These are phyloP conservation scores for Agelas oroides DNA, from an alignment of 37 sponge, comb jelly and placozoan species.

Conservation along the genomic window DNA sequence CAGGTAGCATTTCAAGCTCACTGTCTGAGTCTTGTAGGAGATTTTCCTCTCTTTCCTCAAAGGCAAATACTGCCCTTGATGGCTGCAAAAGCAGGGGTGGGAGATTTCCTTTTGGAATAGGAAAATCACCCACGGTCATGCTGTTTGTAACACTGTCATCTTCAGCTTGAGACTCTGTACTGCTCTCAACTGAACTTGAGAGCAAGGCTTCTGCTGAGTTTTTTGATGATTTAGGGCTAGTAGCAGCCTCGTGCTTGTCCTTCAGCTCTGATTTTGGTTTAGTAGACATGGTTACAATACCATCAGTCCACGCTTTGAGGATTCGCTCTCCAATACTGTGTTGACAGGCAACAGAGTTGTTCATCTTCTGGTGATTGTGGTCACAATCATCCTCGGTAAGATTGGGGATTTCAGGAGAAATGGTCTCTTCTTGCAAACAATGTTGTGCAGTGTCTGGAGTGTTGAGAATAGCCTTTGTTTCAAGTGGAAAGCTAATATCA, in stretches of 20 bases:
- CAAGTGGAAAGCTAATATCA: too few relatives aligned
- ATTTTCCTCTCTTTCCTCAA: not conserved
- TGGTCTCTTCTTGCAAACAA: not conserved
- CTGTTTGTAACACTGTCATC: too few relatives aligned
- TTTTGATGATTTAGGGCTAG: too few relatives aligned
- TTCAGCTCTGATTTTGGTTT: too few relatives aligned
- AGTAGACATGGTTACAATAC: not conserved
- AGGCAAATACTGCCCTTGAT: not conserved
- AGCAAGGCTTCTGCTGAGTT: too few relatives aligned
- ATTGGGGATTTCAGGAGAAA: not conserved
- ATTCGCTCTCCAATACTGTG: constrained; percentile 10
- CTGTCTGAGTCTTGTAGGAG: constrained; percentile 30
- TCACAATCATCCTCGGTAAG: not conserved
- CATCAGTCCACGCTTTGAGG: not conserved
- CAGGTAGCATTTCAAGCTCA: constrained; percentile 16
- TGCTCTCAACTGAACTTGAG: too few relatives aligned
- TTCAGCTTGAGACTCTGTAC: too few relatives aligned
- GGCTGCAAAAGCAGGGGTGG: not conserved
- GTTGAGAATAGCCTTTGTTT: too few relatives aligned
- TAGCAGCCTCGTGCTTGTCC: too few relatives aligned
- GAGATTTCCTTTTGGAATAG: not conserved
- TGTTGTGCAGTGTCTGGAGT: not conserved
- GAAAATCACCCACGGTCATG: too few relatives aligned
- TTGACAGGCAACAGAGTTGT: too few relatives aligned
- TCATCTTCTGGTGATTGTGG: not conserved